phyloP scores from a whole-genome alignment of 1,140 invertebrate genomes.

The Aphaenogaster floridana region DNA sequence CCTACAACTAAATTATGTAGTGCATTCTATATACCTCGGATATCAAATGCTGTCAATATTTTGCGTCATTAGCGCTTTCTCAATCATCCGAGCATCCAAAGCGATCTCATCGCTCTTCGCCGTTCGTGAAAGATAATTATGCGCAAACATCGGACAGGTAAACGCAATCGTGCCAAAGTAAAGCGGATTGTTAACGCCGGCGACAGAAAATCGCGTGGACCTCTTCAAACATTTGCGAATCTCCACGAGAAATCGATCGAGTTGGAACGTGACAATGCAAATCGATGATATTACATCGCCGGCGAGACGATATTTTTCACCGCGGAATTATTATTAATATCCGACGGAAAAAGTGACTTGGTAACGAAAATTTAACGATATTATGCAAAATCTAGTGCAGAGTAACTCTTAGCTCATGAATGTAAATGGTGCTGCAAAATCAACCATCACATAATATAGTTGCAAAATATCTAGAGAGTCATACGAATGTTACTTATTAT shows the following conservation, averaged over 20 bases:
- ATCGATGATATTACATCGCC: slow-evolving; percentile 54
- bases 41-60: slow-evolving; percentile 52
- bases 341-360: slow-evolving; percentile 27
- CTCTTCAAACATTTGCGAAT: slow-evolving; percentile 64
- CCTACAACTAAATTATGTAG: background rate
- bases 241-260: slow-evolving; percentile 54
- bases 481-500: background rate
- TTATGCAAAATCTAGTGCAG: slow-evolving; percentile 49
- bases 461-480: background rate
- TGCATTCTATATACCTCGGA: background rate
- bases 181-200: slow-evolving; percentile 58
- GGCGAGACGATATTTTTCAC: slow-evolving; percentile 45
- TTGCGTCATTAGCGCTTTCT: slow-evolving; percentile 56
- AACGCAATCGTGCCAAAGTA: slow-evolving; percentile 64
- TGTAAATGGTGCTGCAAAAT: slow-evolving; percentile 50
- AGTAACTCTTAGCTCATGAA: slow-evolving; percentile 50
- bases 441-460: slow-evolving; percentile 28
- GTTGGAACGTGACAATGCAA: slow-evolving; percentile 62
- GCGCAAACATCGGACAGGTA: slow-evolving; percentile 65
- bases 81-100: slow-evolving; percentile 49
- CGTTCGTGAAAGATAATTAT: slow-evolving; percentile 61
- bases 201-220: slow-evolving; percentile 60
- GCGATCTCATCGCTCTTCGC: slow-evolving; percentile 58
- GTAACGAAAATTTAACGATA: slow-evolving; percentile 54
- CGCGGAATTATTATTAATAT: slow-evolving; percentile 60